phyloP scores from a whole-genome alignment of 1,140 invertebrate species.

The Uloborus diversus region DNA sequence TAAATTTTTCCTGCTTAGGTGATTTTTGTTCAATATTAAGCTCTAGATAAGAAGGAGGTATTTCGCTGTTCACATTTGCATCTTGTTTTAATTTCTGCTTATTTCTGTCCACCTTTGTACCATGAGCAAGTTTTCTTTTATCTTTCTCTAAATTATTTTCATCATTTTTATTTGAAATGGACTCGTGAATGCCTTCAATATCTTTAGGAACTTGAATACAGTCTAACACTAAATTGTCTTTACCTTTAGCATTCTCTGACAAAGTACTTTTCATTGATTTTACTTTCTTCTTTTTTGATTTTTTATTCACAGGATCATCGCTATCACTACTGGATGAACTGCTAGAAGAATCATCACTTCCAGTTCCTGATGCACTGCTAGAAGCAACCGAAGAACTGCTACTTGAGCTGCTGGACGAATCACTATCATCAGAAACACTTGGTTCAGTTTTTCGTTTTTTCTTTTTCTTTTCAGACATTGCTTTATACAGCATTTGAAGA shows the following conservation, averaged over 20 bases:
- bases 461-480: constrained; percentile 26
- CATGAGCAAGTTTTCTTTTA: not conserved
- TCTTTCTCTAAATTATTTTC: not conserved
- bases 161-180: not conserved
- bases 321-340: not conserved
- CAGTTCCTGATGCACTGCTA: not conserved
- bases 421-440: not conserved
- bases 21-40: too few relatives aligned
- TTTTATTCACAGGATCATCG: not conserved
- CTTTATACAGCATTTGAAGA: constrained; percentile 31
- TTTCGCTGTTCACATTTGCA: too few relatives aligned
- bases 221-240: not conserved
- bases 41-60: too few relatives aligned
- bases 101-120: not conserved
- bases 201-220: not conserved
- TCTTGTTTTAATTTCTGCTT: not conserved
- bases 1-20: too few relatives aligned
- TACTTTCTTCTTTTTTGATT: constrained; percentile 5
- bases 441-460: not conserved
- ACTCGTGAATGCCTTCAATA: too few relatives aligned
- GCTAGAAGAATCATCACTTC: constrained; percentile 18
- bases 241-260: not conserved
- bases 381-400: not conserved
- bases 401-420: constrained; percentile 25
- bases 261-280: too few relatives aligned